Evolutionary conservation across 2,113 vertebrate genomes (phyloP).

Genomic region (Oreochromis niloticus): DNA sequence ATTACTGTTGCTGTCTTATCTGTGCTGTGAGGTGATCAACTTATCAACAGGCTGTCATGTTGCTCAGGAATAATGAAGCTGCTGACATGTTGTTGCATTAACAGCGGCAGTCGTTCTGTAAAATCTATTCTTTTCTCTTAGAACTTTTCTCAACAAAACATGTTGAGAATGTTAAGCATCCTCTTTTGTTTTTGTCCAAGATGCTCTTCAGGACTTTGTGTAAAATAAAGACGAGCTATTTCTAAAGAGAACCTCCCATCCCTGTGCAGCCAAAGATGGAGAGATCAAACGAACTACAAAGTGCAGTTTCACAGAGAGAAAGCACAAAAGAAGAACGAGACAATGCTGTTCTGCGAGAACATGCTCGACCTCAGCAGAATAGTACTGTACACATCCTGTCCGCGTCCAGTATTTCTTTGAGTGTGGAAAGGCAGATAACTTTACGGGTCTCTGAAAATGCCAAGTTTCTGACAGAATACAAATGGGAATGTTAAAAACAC

Average conservation of each 20-base stretch:
- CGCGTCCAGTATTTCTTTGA: neutral
- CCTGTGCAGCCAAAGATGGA: neutral
- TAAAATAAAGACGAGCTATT: neutral
- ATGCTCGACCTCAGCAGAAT: neutral
- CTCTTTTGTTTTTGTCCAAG: neutral
- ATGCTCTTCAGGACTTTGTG: neutral
- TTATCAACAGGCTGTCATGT: slow-evolving; percentile 6
- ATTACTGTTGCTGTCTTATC: neutral
- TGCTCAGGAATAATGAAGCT: neutral
- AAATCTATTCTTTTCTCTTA: neutral
- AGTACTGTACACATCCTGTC: neutral
- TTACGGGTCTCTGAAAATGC: neutral
- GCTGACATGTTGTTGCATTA: neutral
- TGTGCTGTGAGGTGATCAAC: neutral
- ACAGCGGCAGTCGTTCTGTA: neutral
- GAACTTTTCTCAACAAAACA: too few relatives aligned
- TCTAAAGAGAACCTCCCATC: neutral
- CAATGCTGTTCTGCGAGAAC: neutral
- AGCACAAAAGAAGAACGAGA: neutral
- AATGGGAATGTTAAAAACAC: neutral
- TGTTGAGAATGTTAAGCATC: neutral
- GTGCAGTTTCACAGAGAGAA: neutral
- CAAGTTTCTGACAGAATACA: neutral
- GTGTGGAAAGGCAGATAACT: neutral
- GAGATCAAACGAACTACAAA: neutral